Percentiles rank a stretch among this genome's conserved stretches.
Conservation (phyloP, 1,140 invertebrate genomes). For the Drosophila nikananu region DNA sequence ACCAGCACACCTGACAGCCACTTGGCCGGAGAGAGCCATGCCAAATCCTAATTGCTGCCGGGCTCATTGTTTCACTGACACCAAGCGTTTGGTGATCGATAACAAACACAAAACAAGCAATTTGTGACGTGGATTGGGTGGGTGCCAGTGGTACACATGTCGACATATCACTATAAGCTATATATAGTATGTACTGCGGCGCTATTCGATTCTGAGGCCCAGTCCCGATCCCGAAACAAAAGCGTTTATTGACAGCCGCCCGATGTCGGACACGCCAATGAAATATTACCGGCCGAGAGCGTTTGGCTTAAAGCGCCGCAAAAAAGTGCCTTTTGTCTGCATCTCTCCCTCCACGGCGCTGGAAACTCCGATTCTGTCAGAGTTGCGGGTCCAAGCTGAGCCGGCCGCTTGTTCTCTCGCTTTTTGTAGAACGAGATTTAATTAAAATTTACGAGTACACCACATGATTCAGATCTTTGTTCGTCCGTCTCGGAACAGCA, state of each 20-base stretch:
- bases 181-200: slow-evolving; percentile 28
- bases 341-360: slow-evolving; percentile 30
- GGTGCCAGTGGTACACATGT: slow-evolving; percentile 42
- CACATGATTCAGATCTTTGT: slow-evolving; percentile 58
- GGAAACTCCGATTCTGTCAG: slow-evolving; percentile 71
- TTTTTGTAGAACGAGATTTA: slow-evolving; percentile 66
- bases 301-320: slow-evolving; percentile 52
- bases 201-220: slow-evolving; percentile 44
- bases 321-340: slow-evolving; percentile 67
- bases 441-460: slow-evolving; percentile 74
- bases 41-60: slow-evolving; percentile 67
- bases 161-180: slow-evolving; percentile 35
- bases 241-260: slow-evolving; percentile 75
- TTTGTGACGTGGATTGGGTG: slow-evolving; percentile 75
- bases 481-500: slow-evolving; percentile 56
- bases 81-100: slow-evolving; percentile 46
- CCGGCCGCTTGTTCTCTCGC: slow-evolving; percentile 22
- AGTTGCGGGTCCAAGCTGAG: slow-evolving; percentile 15
- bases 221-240: slow-evolving; percentile 33
- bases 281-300: slow-evolving; percentile 59
- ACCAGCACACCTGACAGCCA: slow-evolving; percentile 50
- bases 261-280: slow-evolving; percentile 73
- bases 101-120: slow-evolving; percentile 56
- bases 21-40: slow-evolving; percentile 38
- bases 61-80: slow-evolving; percentile 66